These are phyloP conservation scores for Archocentrus centrarchus DNA, from an alignment of 2,113 vertebrate species.

Conservation along the genomic window DNA sequence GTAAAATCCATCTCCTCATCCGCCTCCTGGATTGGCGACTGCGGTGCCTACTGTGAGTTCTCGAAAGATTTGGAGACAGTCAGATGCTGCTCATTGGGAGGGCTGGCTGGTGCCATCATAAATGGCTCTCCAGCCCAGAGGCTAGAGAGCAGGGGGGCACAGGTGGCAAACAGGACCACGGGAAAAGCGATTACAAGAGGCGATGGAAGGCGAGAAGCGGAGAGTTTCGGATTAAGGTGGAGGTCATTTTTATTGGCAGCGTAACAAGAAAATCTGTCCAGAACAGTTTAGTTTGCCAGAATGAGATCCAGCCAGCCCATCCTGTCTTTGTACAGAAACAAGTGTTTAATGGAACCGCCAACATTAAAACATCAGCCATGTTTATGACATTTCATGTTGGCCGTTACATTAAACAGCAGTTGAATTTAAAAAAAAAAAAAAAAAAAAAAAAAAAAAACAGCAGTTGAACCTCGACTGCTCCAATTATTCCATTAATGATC, in stretches of 20 bases:
- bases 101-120: conserved; percentile 14
- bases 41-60: conserved; percentile 35
- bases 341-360: neutral
- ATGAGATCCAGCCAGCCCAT: neutral
- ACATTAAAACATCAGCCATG: neutral
- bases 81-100: conserved; percentile 51
- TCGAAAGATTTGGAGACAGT: conserved; percentile 51
- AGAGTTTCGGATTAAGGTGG: neutral
- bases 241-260: neutral
- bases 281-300: neutral
- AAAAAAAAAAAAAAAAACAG: too few relatives aligned
- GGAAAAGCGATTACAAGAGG: neutral
- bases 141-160: conserved; percentile 38
- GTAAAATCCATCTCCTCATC: conserved; percentile 38
- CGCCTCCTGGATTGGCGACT: conserved; percentile 28
- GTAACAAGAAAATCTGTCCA: neutral
- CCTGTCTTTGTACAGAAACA: neutral
- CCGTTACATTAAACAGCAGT: neutral
- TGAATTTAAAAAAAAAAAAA: too few relatives aligned
- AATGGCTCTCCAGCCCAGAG: conserved; percentile 16
- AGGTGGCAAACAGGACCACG: conserved; percentile 54
- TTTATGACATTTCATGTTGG: neutral
- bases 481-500: neutral
- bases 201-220: conserved; percentile 13
- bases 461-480: neutral